Percentiles rank a stretch among this genome's conserved stretches.
These are phyloP conservation scores for Taphrorychus bicolor DNA, from an alignment of 2,888 invertebrate species.

Conservation along the genomic window DNA sequence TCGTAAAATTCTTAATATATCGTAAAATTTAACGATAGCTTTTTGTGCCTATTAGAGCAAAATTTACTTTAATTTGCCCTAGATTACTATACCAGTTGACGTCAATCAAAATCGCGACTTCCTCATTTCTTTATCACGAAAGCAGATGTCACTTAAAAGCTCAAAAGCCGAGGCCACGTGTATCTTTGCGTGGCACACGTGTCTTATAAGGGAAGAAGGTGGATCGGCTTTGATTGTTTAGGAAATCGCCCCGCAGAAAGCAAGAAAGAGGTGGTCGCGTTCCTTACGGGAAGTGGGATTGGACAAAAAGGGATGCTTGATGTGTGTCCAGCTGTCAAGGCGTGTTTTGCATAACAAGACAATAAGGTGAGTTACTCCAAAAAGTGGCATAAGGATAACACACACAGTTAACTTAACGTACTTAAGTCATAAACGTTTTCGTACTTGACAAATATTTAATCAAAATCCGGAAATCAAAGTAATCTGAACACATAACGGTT, in stretches of 20 bases:
- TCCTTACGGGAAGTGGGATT: background rate
- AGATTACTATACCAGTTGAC: too few relatives aligned
- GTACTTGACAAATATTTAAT: background rate
- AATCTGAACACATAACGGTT: background rate
- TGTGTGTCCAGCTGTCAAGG: background rate
- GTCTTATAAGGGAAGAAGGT: constrained; percentile 36
- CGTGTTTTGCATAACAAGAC: background rate
- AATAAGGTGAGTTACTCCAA: background rate
- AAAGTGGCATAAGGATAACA: background rate
- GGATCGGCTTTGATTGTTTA: constrained; percentile 33
- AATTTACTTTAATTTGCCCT: too few relatives aligned
- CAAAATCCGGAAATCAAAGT: background rate
- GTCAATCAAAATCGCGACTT: too few relatives aligned
- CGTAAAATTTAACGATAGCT: background rate
- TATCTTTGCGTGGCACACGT: constrained; percentile 34
- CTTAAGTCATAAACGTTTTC: background rate
- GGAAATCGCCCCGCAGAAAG: background rate
- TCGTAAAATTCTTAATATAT: background rate
- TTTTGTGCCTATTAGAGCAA: background rate
- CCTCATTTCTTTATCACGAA: background rate
- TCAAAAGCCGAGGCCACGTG: constrained; percentile 2
- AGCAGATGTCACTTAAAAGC: background rate
- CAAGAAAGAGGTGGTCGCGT: background rate
- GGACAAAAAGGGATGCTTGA: too few relatives aligned
- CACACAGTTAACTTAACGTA: background rate